Evolutionary conservation across 2,113 vertebrate species (phyloP).

Genomic region (Datnioides undecimradiatus): DNA sequence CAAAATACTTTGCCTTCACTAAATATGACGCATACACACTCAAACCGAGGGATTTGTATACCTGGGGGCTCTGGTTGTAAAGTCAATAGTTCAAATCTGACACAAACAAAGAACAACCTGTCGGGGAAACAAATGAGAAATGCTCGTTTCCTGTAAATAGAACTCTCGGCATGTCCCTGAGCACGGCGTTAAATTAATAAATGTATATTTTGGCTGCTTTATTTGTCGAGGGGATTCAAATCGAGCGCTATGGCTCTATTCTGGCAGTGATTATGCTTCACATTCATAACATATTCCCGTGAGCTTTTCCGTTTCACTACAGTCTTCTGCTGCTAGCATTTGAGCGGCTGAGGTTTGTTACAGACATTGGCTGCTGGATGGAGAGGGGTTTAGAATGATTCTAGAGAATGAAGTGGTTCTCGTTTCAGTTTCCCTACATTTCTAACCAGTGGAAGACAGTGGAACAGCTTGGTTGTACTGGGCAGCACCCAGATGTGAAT

Average conservation of each 20-base stretch:
- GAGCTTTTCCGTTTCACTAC: constrained; percentile 5
- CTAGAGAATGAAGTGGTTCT: neutral
- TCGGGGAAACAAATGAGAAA: constrained; percentile 23
- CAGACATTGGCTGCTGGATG: constrained; percentile 5
- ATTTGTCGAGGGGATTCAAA: constrained; percentile 28
- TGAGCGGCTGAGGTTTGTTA: constrained; percentile 22
- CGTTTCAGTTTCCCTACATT: neutral
- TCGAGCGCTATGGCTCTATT: neutral
- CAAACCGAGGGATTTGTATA: neutral
- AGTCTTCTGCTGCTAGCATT: neutral
- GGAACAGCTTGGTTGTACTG: neutral
- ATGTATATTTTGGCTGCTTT: constrained; percentile 57
- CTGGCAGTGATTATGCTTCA: constrained; percentile 17
- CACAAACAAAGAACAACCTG: neutral
- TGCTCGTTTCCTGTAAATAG: constrained; percentile 19
- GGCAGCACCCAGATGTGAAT: constrained; percentile 4
- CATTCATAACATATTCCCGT: constrained; percentile 4
- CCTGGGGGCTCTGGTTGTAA: neutral
- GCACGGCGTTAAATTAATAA: constrained; percentile 38
- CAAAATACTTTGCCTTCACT: constrained; percentile 7
- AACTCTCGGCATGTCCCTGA: constrained; percentile 22
- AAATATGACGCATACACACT: constrained; percentile 4
- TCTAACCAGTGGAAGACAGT: neutral
- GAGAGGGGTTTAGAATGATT: neutral
- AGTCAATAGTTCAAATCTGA: constrained; percentile 19